These are phyloP conservation scores for Malacosoma neustria DNA, from an alignment of 2,888 invertebrate species.

Conservation along the genomic window DNA sequence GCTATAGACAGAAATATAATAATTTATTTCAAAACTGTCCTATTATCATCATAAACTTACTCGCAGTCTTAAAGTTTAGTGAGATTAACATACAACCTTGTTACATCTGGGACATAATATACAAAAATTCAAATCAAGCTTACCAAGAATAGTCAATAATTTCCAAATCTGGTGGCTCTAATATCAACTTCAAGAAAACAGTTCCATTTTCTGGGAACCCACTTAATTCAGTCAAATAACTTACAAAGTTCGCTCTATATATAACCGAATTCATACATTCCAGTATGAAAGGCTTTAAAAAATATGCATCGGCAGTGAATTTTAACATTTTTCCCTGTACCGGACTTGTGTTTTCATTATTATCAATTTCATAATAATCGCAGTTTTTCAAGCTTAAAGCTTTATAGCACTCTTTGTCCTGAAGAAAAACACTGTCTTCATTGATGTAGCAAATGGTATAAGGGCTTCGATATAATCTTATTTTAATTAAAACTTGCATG, in stretches of 20 bases:
- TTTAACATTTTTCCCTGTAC: constrained; percentile 23
- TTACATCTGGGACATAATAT: too few species aligned
- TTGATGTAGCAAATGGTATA: constrained; percentile 44
- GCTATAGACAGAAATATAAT: too few species aligned
- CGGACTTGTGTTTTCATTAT: constrained; percentile 17
- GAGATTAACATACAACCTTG: too few species aligned
- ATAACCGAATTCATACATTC: constrained; percentile 42
- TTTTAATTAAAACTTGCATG: constrained; percentile 47
- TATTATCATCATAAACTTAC: too few species aligned
- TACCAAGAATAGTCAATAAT: constrained; percentile 83
- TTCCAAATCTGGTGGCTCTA: constrained; percentile 75
- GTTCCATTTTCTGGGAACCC: constrained; percentile 30
- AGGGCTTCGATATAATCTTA: constrained; percentile 38
- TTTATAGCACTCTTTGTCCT: constrained; percentile 31
- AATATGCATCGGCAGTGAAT: constrained; percentile 35
- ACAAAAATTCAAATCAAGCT: too few species aligned
- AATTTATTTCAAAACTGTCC: too few species aligned
- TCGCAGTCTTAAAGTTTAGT: too few species aligned
- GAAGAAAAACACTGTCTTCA: constrained; percentile 33
- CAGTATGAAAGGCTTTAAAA: constrained; percentile 47
- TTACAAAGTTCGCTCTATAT: constrained; percentile 42
- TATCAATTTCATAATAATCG: constrained; percentile 24
- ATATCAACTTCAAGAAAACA: constrained; percentile 54
- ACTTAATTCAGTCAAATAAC: constrained; percentile 31
- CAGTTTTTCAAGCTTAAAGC: constrained; percentile 35